These are phyloP conservation scores for Drosophila parabipectinata DNA, from an alignment of 1,140 invertebrate species.

Conservation along the genomic window DNA sequence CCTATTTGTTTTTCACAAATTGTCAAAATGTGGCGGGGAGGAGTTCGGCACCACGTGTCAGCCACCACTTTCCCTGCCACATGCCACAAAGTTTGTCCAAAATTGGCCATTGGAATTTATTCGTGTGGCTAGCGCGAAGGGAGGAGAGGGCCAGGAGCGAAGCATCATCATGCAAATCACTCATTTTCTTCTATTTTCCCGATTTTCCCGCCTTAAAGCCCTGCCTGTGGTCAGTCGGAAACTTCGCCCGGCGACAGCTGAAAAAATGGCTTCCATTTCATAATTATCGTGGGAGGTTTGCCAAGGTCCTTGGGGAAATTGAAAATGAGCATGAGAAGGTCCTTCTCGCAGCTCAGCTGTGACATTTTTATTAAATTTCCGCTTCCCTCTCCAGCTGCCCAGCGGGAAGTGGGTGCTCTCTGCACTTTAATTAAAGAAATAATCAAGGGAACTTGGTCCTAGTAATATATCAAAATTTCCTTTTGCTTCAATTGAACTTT, in stretches of 20 bases:
- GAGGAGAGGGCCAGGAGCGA: background rate
- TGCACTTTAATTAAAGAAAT: constrained; percentile 60
- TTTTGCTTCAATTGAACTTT: constrained; percentile 10
- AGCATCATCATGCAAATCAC: constrained; percentile 49
- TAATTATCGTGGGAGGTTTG: constrained; percentile 57
- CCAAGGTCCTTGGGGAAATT: constrained; percentile 31
- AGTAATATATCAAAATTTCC: constrained; percentile 47
- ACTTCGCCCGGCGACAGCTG: constrained; percentile 47
- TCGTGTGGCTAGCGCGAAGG: constrained; percentile 19
- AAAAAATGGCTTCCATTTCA: constrained; percentile 52
- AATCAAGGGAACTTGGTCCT: constrained; percentile 15
- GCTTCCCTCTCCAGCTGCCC: background rate
- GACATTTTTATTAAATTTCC: constrained; percentile 71
- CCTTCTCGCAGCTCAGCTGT: constrained; percentile 46
- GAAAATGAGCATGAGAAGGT: constrained; percentile 23
- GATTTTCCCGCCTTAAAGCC: constrained; percentile 30
- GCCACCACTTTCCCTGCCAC: constrained; percentile 6
- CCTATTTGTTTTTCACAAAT: constrained; percentile 47
- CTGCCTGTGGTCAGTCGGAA: constrained; percentile 26
- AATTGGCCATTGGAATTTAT: constrained; percentile 52
- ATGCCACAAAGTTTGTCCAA: constrained; percentile 38
- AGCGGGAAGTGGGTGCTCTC: constrained; percentile 14
- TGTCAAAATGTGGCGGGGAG: constrained; percentile 49
- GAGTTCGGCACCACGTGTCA: constrained; percentile 51
- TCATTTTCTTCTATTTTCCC: background rate